Base-by-base conservation (phyloP, 2,113 vertebrate species). In the Tragelaphus scriptus region DNA sequence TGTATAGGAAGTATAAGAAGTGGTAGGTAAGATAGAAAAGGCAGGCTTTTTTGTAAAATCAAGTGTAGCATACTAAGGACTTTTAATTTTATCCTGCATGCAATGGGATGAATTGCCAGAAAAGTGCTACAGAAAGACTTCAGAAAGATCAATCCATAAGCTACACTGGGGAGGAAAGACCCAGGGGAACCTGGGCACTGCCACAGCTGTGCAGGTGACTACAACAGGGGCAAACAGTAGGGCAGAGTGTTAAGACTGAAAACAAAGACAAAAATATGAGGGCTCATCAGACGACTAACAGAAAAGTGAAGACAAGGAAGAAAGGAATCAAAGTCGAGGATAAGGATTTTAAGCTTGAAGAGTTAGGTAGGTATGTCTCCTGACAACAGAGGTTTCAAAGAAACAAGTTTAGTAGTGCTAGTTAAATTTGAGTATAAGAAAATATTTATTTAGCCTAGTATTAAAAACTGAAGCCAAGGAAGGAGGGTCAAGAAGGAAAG, bases 11-110 rank as follows among this genome's bases (percentile, higher is more conserved):
- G 47, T 9, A 63, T 6, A 53, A 63, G 75, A 59, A 88, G 49
- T 14, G 1, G 19, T 5, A 56, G 23, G 40, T 49, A 30, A 92
- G 15, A 7, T 10, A 86, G 7, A 71, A 95, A 68, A 80, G 25
- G 32, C 55, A 96, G 49, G 30, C 6, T 17, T 28, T 85, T 92
- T n/a, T 30, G 7, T 82, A 81, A 71, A 68, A 87, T n/a, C 90
- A 53, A 15, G 1, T 53, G 12, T 49, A 56, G 25, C 75, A 84
- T 53, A 30, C 26, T 90, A 96, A 96, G 79, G n/a, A 89, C 59
- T 90, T 95, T 63, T 68, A n/a, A 56, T 92, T 79, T 88, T 80
- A 97, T 49, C 58, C 68, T 53, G 19, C 96, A 96, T 21, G 51
- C 71, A 92, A 51, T 9, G 16, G 36, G 47, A 91, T 47, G 44